Conservation (phyloP, 1,140 invertebrate species). For the Reticulitermes speratus region DNA sequence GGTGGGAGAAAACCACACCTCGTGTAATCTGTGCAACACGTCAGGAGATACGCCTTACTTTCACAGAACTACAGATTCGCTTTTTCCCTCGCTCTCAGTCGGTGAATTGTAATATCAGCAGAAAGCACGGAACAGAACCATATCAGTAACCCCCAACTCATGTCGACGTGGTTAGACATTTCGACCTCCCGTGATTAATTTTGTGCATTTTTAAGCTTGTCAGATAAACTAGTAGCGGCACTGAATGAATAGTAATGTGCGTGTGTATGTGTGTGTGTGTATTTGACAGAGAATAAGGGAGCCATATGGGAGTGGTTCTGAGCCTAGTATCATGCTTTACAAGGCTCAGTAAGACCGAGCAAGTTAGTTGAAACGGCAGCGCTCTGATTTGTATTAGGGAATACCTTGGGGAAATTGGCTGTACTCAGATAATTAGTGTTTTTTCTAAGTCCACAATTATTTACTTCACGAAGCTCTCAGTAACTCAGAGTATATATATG, state of each 20-base stretch:
- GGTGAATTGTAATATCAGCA: too few relatives aligned
- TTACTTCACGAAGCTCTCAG: too few relatives aligned
- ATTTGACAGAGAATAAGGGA: not conserved
- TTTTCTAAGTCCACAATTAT: too few relatives aligned
- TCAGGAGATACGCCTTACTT: not conserved
- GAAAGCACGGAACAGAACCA: too few relatives aligned
- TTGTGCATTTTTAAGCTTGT: not conserved
- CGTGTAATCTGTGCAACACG: conserved; percentile 7
- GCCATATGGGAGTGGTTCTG: too few relatives aligned
- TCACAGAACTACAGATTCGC: not conserved
- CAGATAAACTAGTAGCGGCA: not conserved
- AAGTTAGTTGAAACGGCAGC: too few relatives aligned
- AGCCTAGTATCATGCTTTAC: too few relatives aligned
- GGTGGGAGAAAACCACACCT: not conserved
- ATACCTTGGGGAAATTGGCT: too few relatives aligned
- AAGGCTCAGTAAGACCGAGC: too few relatives aligned
- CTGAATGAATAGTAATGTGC: not conserved
- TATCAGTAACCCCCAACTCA: not conserved
- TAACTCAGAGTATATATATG: too few relatives aligned
- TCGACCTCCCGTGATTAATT: not conserved
- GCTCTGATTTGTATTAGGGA: too few relatives aligned
- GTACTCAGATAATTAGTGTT: too few relatives aligned
- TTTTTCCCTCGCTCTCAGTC: not conserved
- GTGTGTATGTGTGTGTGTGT: not conserved
- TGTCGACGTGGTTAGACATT: not conserved